Percentiles rank a stretch among this genome's conserved stretches.
These are phyloP conservation scores for Mormyrus proboscirostris DNA, from an alignment of 2,797 vertebrate species.

Conservation along the genomic window DNA sequence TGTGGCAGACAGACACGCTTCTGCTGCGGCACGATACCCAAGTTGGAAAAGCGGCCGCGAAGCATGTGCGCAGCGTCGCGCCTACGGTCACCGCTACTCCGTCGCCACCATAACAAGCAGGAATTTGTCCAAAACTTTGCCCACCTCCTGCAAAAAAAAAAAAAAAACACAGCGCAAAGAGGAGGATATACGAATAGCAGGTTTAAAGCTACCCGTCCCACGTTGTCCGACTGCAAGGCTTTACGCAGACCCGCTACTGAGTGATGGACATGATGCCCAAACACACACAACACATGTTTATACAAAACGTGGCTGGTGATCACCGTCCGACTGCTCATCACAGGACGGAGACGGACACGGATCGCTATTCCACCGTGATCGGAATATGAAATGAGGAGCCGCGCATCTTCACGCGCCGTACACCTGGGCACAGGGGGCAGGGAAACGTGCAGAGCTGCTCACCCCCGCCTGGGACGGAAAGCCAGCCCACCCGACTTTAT, in stretches of 20 bases:
- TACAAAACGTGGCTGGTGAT: neutral
- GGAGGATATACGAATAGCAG: neutral
- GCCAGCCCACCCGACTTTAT: neutral
- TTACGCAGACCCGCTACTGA: neutral
- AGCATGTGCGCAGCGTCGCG: neutral
- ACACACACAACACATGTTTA: neutral
- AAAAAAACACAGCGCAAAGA: neutral
- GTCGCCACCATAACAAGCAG: neutral
- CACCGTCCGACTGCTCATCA: neutral
- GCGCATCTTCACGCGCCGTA: neutral
- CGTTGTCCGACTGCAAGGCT: neutral
- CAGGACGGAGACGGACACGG: neutral
- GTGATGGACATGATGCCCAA: neutral
- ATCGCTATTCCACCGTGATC: constrained; percentile 14
- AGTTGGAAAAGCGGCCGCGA: neutral
- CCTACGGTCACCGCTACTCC: neutral
- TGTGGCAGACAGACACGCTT: neutral
- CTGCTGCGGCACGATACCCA: neutral
- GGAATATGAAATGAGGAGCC: constrained; percentile 19
- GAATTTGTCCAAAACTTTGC: neutral
- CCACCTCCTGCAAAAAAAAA: neutral
- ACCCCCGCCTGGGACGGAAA: neutral
- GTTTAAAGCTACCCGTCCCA: neutral
- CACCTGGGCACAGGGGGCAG: neutral
- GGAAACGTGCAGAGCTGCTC: neutral